phyloP scores from a whole-genome alignment of 2,797 vertebrate species.

The Sebastiscus tertius region DNA sequence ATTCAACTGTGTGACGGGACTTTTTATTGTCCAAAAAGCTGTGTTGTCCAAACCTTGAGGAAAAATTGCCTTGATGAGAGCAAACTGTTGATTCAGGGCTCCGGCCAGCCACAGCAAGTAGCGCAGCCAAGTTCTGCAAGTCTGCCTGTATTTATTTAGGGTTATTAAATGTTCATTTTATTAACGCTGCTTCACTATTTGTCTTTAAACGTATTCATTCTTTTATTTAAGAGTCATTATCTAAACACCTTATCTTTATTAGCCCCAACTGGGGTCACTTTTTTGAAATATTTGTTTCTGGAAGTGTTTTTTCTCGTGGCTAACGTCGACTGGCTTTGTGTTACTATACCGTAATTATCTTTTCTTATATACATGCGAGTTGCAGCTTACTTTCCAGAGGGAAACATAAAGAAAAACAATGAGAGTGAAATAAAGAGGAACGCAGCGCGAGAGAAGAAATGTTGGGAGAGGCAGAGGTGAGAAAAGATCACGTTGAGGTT shows the following conservation, averaged over 20 bases:
- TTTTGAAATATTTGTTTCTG: conserved; percentile 10
- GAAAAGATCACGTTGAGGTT: conserved; percentile 53
- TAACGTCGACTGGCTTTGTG: background rate
- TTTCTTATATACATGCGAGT: background rate
- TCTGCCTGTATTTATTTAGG: conserved; percentile 63
- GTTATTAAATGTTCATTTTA: conserved; percentile 62
- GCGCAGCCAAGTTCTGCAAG: conserved; percentile 51
- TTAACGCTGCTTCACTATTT: conserved; percentile 39
- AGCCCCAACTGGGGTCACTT: conserved; percentile 32
- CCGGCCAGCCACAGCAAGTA: conserved; percentile 50
- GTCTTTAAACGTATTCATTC: conserved; percentile 29
- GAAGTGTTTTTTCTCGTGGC: background rate
- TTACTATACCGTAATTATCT: background rate
- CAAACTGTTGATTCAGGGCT: conserved; percentile 73
- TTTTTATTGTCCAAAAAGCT: conserved; percentile 60
- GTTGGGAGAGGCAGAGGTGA: conserved; percentile 51
- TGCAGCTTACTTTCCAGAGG: background rate
- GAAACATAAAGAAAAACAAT: conserved; percentile 3
- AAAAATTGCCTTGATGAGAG: conserved; percentile 68
- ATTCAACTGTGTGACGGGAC: conserved; percentile 64
- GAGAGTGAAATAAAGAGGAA: background rate
- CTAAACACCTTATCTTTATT: conserved; percentile 58
- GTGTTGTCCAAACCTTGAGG: conserved; percentile 68
- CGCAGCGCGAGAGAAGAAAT: conserved; percentile 7
- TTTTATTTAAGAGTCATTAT: conserved; percentile 58